phyloP scores from a whole-genome alignment of 2,797 vertebrate genomes.

The Bradypodion pumilum region DNA sequence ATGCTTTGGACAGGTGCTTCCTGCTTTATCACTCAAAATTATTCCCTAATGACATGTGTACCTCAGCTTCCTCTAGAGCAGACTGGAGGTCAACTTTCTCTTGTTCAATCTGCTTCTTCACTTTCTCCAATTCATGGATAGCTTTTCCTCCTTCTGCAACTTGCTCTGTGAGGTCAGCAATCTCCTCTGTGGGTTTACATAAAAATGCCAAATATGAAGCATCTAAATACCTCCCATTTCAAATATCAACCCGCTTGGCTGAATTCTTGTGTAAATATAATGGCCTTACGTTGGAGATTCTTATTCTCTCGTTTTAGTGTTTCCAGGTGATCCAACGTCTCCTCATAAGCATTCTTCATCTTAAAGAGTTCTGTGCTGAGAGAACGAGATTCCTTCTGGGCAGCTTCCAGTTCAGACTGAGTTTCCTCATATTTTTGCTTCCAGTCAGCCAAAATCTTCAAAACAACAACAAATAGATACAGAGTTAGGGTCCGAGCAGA shows the following conservation, averaged over 20 bases:
- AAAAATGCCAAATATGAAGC: not conserved
- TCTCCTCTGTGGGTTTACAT: conserved; percentile 79
- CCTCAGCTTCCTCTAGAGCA: conserved; percentile 90
- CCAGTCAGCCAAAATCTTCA: conserved; percentile 80
- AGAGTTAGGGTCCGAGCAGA: no score
- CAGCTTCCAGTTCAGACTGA: conserved; percentile 84
- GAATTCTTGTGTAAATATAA: not conserved
- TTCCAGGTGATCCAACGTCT: conserved; percentile 86
- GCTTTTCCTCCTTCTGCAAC: conserved; percentile 85
- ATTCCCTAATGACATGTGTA: conserved; percentile 51
- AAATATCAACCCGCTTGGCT: not conserved
- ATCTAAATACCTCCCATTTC: not conserved
- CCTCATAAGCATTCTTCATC: conserved; percentile 89
- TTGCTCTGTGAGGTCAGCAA: conserved; percentile 87
- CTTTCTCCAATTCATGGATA: conserved; percentile 88
- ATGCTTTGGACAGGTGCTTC: not conserved
- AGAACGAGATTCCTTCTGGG: conserved; percentile 83
- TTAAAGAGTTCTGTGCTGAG: conserved; percentile 89
- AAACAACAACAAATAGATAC: not conserved
- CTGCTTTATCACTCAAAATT: not conserved
- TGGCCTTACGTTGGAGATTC: conserved; percentile 77
- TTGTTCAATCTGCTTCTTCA: conserved; percentile 83
- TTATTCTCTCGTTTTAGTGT: conserved; percentile 89
- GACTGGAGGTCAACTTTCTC: conserved; percentile 87
- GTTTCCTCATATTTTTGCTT: conserved; percentile 88